These are phyloP conservation scores for Amblyteles armatorius DNA, from an alignment of 2,888 invertebrate species.

Conservation along the genomic window DNA sequence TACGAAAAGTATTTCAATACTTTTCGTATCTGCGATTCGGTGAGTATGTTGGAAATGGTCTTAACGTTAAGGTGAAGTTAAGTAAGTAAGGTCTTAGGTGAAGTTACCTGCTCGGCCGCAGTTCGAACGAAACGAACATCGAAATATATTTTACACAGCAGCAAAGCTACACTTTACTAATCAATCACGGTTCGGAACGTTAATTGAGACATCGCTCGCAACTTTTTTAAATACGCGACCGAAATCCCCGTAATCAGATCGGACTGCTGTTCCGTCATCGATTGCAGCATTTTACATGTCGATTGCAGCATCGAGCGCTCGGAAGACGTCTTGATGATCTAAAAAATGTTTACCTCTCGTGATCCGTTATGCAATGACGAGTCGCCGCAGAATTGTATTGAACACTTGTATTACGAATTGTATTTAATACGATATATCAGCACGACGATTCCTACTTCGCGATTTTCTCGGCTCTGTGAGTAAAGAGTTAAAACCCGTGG, in stretches of 20 bases:
- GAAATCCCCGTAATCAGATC: slow-evolving; percentile 60
- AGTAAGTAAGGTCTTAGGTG: too few relatives aligned
- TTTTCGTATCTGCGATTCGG: neutral
- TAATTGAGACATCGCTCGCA: too few relatives aligned
- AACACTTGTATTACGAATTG: too few relatives aligned
- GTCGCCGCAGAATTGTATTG: too few relatives aligned
- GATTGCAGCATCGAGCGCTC: slow-evolving; percentile 63
- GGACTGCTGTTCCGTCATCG: slow-evolving; percentile 46
- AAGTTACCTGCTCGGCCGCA: neutral
- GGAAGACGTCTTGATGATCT: slow-evolving; percentile 64
- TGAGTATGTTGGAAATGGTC: neutral
- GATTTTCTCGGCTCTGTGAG: too few relatives aligned
- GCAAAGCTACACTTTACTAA: neutral
- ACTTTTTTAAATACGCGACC: neutral
- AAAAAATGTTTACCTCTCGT: neutral
- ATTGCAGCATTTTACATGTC: too few relatives aligned
- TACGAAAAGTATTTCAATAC: too few relatives aligned
- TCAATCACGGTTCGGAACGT: neutral
- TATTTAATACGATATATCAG: too few relatives aligned
- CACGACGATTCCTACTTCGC: too few relatives aligned
- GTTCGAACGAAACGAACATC: neutral
- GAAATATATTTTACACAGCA: neutral
- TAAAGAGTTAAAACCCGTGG: too few relatives aligned
- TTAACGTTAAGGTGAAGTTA: too few relatives aligned
- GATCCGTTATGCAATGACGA: too few relatives aligned